Evolutionary conservation across 2,113 vertebrate species (phyloP).

Genomic region (Vulpes ferrilata): DNA sequence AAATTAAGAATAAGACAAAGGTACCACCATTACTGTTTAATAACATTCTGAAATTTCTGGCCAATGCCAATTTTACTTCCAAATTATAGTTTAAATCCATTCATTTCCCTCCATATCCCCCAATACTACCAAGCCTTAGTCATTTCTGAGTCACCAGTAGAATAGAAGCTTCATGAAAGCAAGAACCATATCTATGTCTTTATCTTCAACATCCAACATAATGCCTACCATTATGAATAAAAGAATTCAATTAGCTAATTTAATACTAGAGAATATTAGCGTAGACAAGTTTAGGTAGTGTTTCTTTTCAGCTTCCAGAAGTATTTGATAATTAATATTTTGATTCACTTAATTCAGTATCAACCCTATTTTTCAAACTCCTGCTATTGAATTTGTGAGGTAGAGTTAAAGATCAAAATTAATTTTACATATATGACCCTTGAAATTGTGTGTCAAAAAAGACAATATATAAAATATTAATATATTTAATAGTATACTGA

Average conservation of each 20-base stretch:
- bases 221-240: background rate
- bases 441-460: background rate
- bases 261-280: background rate
- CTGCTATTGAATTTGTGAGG: background rate
- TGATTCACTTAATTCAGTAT: background rate
- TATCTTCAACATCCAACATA: background rate
- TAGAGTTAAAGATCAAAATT: background rate
- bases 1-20: background rate
- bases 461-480: background rate
- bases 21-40: background rate
- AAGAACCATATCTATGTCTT: background rate
- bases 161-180: background rate
- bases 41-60: background rate
- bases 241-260: background rate
- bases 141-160: background rate
- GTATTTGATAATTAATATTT: slow-evolving; percentile 42
- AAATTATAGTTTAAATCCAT: background rate
- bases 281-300: background rate
- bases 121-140: fast-evolving
- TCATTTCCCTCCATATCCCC: background rate
- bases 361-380: background rate
- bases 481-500: background rate
- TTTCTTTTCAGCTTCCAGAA: slow-evolving; percentile 26
- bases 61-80: background rate
- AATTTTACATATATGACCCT: background rate